These are phyloP conservation scores for Moxostoma hubbsi DNA, from an alignment of 2,797 vertebrate genomes.

Conservation along the genomic window DNA sequence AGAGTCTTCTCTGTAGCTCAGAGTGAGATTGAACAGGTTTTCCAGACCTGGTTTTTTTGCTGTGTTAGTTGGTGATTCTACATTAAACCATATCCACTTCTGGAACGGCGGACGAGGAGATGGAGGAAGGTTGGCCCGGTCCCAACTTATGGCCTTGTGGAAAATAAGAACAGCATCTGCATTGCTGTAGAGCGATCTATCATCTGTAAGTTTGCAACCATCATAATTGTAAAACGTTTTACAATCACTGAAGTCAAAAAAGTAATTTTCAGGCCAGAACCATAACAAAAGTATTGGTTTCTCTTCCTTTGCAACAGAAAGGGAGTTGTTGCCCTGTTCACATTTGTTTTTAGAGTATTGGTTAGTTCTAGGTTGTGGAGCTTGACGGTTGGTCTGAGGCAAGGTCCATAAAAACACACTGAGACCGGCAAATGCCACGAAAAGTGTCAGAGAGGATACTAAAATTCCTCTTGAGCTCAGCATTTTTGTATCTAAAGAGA, in stretches of 20 bases:
- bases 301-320: constrained; percentile 62
- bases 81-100: constrained; percentile 90
- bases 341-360: background rate
- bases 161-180: constrained; percentile 84
- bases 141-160: constrained; percentile 82
- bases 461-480: background rate
- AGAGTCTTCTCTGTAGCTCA: constrained; percentile 85
- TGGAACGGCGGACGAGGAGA: constrained; percentile 82
- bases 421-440: background rate
- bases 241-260: constrained; percentile 82
- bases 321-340: background rate
- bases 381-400: background rate
- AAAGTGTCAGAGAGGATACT: background rate
- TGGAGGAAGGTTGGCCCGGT: constrained; percentile 84
- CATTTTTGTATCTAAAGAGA: background rate
- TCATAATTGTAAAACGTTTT: constrained; percentile 81
- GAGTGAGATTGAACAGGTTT: constrained; percentile 86
- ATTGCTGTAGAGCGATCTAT: constrained; percentile 79
- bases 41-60: constrained; percentile 80
- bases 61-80: constrained; percentile 84
- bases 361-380: background rate
- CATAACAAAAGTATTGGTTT: constrained; percentile 85
- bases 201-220: constrained; percentile 81
- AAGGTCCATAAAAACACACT: background rate
- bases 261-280: constrained; percentile 85